A percentile compares a stretch with the other conserved stretches of the same genome.
These are phyloP conservation scores for Odiellus spinosus DNA, from an alignment of 2,888 invertebrate genomes.

Conservation along the genomic window DNA sequence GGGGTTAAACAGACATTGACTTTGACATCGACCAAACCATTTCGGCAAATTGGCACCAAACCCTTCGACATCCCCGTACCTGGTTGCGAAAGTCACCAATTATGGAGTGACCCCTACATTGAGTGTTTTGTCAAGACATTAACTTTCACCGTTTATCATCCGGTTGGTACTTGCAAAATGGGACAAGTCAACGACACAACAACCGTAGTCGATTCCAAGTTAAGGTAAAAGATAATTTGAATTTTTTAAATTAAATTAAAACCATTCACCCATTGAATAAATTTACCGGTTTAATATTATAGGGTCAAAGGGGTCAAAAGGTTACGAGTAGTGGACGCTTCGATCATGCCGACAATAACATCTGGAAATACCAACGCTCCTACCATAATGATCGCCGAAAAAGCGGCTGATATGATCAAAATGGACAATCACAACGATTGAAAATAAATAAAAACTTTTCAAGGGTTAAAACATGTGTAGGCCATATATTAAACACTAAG, in stretches of 20 bases:
- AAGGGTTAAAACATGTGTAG: no score
- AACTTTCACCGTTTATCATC: constrained; percentile 80
- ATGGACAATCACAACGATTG: background rate
- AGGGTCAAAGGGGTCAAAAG: constrained; percentile 22
- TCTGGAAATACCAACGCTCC: constrained; percentile 9
- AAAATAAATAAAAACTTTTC: no score
- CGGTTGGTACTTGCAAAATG: constrained; percentile 76
- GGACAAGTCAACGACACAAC: constrained; percentile 57
- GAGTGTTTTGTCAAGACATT: constrained; percentile 73
- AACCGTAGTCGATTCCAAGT: constrained; percentile 67
- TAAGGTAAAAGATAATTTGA: constrained; percentile 30
- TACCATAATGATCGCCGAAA: constrained; percentile 11
- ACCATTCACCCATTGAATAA: no score
- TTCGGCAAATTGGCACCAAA: constrained; percentile 60
- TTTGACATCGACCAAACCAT: constrained; percentile 56
- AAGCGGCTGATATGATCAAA: constrained; percentile 11
- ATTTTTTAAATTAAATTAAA: no score
- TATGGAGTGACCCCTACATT: constrained; percentile 55
- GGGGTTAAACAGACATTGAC: constrained; percentile 34
- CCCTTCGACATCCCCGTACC: constrained; percentile 58
- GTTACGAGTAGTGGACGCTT: constrained; percentile 11
- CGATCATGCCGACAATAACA: constrained; percentile 6
- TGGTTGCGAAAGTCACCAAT: constrained; percentile 39
- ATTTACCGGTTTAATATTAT: background rate
- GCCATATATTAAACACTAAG: no score